These are phyloP conservation scores for Calonectris borealis DNA, from an alignment of 2,113 vertebrate species.

Conservation along the genomic window DNA sequence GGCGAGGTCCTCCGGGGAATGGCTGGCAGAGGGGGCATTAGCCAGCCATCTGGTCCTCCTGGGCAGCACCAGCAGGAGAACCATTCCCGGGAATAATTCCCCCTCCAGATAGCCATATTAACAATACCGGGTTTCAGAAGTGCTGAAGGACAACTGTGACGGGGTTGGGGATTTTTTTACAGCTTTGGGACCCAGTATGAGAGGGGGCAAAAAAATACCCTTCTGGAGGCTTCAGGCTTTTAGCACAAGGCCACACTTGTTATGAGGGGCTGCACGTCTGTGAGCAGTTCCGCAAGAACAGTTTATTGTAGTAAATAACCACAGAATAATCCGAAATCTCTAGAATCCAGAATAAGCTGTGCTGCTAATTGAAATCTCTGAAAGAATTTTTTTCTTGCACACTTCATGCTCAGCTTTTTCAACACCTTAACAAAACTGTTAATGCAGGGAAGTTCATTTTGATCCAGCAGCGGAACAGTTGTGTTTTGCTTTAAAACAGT, in stretches of 20 bases:
- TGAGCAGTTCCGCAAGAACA: background rate
- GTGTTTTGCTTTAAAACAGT: background rate
- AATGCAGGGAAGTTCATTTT: background rate
- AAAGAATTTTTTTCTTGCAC: background rate
- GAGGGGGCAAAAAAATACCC: background rate
- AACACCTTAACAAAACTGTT: background rate
- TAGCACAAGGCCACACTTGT: background rate
- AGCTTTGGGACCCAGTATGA: background rate
- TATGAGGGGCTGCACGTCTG: background rate
- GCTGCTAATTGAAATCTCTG: background rate
- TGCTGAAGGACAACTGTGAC: background rate
- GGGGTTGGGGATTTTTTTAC: background rate
- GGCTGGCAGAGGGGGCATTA: background rate
- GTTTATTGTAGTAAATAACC: background rate
- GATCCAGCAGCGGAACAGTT: background rate
- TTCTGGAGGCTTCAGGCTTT: background rate
- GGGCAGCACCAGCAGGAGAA: background rate
- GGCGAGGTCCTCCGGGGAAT: background rate
- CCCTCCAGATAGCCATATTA: accelerated
- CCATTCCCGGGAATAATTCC: too few relatives aligned
- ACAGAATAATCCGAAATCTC: background rate
- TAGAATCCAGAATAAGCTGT: background rate
- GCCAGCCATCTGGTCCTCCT: background rate
- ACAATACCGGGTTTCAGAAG: background rate
- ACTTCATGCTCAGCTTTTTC: background rate